These are phyloP conservation scores for Synergus laeviventris DNA, from an alignment of 2,888 invertebrate genomes.

Conservation along the genomic window DNA sequence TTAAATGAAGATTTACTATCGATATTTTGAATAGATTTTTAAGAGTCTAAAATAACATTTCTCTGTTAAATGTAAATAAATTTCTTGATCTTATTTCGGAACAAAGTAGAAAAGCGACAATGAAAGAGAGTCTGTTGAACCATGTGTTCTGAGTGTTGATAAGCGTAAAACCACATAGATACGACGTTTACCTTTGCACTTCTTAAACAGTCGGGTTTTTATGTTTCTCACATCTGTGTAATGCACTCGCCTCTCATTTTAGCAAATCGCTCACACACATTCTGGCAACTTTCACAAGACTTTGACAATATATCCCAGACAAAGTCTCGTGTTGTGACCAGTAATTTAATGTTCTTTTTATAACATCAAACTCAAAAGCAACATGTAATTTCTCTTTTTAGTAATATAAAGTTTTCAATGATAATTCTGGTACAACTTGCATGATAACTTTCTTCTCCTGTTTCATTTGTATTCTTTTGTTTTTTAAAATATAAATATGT, in stretches of 20 bases:
- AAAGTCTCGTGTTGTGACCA: slow-evolving; percentile 45
- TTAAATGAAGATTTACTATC: not conserved
- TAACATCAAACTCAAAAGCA: slow-evolving; percentile 7
- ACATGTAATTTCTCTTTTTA: not conserved
- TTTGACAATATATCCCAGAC: slow-evolving; percentile 54
- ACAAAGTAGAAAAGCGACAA: slow-evolving; percentile 15
- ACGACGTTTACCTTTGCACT: slow-evolving; percentile 37
- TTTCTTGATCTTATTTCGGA: not conserved
- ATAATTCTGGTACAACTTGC: not conserved
- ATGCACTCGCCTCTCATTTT: slow-evolving; percentile 39
- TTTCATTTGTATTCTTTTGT: not conserved
- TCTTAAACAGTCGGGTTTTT: slow-evolving; percentile 29
- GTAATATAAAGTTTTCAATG: not conserved
- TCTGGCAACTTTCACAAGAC: slow-evolving; percentile 54
- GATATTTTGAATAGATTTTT: not conserved
- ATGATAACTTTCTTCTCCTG: not conserved
- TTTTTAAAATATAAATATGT: not conserved
- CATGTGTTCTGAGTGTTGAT: slow-evolving; percentile 36
- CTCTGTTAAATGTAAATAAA: not conserved
- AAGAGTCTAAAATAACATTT: not conserved
- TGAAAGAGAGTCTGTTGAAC: slow-evolving; percentile 40
- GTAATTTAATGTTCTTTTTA: slow-evolving; percentile 20
- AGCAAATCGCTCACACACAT: slow-evolving; percentile 44
- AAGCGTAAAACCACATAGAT: slow-evolving; percentile 27
- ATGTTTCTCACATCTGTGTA: slow-evolving; percentile 12